Evolutionary conservation across 2,113 vertebrate genomes (phyloP).

Genomic region (Phocoena phocoena): DNA sequence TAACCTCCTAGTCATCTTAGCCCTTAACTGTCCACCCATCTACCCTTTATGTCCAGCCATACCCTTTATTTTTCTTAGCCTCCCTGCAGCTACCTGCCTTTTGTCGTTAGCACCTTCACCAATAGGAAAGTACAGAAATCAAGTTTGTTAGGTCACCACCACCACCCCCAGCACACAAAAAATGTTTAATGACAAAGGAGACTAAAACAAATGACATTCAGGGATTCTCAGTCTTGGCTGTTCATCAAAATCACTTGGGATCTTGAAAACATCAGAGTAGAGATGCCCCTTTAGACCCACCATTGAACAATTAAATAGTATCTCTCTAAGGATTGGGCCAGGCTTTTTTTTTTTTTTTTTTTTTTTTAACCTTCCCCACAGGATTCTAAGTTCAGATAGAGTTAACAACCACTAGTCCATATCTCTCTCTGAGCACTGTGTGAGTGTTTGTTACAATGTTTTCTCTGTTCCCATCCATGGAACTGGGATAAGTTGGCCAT

Average conservation of each 20-base stretch:
- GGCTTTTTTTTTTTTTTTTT: background rate
- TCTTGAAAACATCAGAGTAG: background rate
- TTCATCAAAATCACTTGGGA: background rate
- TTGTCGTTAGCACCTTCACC: background rate
- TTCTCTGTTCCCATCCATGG: background rate
- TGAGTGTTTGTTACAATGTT: background rate
- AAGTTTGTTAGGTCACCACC: background rate
- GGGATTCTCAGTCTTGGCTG: background rate
- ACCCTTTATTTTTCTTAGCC: background rate
- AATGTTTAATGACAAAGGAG: background rate
- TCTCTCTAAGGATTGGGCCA: background rate
- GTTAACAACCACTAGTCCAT: background rate
- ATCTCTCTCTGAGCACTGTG: background rate
- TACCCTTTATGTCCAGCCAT: background rate
- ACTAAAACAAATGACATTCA: background rate
- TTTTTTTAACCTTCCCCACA: background rate
- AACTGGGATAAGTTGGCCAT: background rate
- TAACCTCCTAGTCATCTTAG: background rate
- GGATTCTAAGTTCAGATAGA: background rate
- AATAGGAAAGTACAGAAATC: background rate
- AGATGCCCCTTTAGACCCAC: background rate
- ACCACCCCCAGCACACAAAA: fast-evolving
- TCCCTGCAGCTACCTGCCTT: background rate
- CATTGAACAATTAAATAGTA: background rate
- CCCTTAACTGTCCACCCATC: background rate